These are phyloP conservation scores for Ormyrus pomaceus DNA, from an alignment of 2,888 invertebrate genomes.

Conservation along the genomic window DNA sequence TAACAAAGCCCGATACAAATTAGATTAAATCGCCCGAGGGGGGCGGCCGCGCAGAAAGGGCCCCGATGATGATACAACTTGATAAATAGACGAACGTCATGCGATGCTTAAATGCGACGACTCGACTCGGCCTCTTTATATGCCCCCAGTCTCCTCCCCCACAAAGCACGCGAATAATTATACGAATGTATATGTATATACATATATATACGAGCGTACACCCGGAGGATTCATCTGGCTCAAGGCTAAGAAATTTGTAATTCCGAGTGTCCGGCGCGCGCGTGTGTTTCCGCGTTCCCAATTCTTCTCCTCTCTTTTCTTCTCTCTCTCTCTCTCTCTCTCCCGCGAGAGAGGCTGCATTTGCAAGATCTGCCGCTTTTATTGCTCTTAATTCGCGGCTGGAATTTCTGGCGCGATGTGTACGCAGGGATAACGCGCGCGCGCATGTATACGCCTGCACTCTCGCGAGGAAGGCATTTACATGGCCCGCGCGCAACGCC, in stretches of 20 bases:
- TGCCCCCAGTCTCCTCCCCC: slow-evolving; percentile 24
- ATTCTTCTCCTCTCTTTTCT: not conserved
- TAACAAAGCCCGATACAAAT: slow-evolving; percentile 75
- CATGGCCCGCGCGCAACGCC: not conserved
- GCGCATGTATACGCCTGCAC: no score
- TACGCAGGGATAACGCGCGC: not conserved
- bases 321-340: no score
- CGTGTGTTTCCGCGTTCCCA: slow-evolving; percentile 34
- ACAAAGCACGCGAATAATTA: not conserved
- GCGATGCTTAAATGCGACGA: slow-evolving; percentile 73
- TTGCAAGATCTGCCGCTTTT: slow-evolving; percentile 39
- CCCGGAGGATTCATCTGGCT: slow-evolving; percentile 5
- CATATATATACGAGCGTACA: not conserved
- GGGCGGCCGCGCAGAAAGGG: slow-evolving; percentile 65
- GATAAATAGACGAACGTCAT: slow-evolving; percentile 75
- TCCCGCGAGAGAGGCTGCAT: slow-evolving; percentile 4
- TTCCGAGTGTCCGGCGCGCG: no score
- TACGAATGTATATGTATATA: not conserved
- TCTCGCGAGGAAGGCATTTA: not conserved
- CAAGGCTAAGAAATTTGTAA: not conserved
- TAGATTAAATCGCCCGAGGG: slow-evolving; percentile 75
- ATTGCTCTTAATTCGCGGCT: slow-evolving; percentile 55
- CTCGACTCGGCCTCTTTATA: slow-evolving; percentile 50
- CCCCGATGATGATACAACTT: slow-evolving; percentile 70
- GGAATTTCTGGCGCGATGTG: slow-evolving; percentile 31